Evolutionary conservation across 2,888 invertebrate species (phyloP), one percentile per base, ranked within the genome.

Genomic region (Oxycera nigricornis): DNA sequence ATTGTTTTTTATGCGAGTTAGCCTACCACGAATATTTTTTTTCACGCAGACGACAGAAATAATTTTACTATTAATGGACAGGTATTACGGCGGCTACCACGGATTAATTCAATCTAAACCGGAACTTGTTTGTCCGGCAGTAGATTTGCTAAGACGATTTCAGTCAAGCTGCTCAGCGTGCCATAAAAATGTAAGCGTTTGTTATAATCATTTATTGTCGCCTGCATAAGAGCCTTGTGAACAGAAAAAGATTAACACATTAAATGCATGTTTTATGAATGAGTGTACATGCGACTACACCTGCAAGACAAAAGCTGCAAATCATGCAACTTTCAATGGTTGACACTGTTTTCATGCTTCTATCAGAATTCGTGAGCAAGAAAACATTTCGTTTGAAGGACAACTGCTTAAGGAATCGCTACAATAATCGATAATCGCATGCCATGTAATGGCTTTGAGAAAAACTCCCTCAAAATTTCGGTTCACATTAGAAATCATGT

Each of bases 231-330:
- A 50, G 24, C 28, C n/a, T 30, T 68, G 52, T n/a, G 55, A 55
- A 20, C 52, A 70, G 30, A 70, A 70, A 55, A 31, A 35, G 28
- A 52, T 31, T 55, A 55, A 22, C 22, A 52, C 17, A 52, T 55
- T n/a, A 68, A 52, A 22, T 22, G 20, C 70, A 70, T 55, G 22
- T 24, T 70, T 70, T 55, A 70, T 70, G 70, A 70, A 55, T 70
- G 70, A 70, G 14, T 70, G 31, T 55, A 70, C 52, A 46, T n/a
- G 35, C 35, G 17, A 50, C 9, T 26, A 41, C 68, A 46, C 52
- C 52, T 52, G 31, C 55, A 3, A 30, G 52, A 65, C 22, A 61
- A 65, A 41, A 30, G 22, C 6, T 55, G 11, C 24, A 7, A 31
- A 22, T 22, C 50, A 50, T 52, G 52, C 46, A 59, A 31, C 17